Evolutionary conservation across 2,797 vertebrate genomes (phyloP), one percentile per base, ranked within the genome.

Genomic region (Microctenopoma stevenorrisi): DNA sequence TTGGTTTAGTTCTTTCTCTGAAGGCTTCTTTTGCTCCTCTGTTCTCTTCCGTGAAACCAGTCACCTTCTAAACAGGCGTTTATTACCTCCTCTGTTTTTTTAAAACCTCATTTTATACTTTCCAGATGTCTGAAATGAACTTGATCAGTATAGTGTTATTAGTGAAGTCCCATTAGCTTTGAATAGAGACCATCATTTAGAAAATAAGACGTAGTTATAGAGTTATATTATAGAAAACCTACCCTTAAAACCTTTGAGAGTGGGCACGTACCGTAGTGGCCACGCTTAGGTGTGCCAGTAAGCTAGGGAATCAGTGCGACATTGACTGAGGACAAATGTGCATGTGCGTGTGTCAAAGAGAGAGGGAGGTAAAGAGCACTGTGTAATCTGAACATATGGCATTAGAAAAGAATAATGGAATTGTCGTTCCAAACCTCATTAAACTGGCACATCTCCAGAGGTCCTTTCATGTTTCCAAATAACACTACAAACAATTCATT

Each of bases 311-410:
- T 13, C 44, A 16, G 12, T 40, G 15, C 30, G 37, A 33, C 13
- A 14, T 7, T 28, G 16, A 22, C 37, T 11, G 37, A 42, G 43
- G 4, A n/a, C 16, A 3, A 46, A 35, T 44, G n/a, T 43, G 43
- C 14, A 12, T 37, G 38, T 59, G 49, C 50, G 14, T 35, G 12
- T 52, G 42, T 30, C 2, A 22, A 38, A 28, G 9, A 40, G 28
- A 52, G 15, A n/a, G 8, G 18, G 37, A 26, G 18, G 11, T 28
- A 33, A 26, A 33, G 53, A 12, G 7, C 0, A 9, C 44, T 64
- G 61, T 68, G 25, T 50, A 51, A 66, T 62, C 40, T 61, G 69
- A 88, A 79, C 76, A 84, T 81, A 78, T 82, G 79, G 70, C 46
- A 37, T 61, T 37, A 15, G 33, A 46, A 52, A 61, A 77, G 68